phyloP scores from a whole-genome alignment of 2,888 invertebrate species.

The Phalera bucephala region DNA sequence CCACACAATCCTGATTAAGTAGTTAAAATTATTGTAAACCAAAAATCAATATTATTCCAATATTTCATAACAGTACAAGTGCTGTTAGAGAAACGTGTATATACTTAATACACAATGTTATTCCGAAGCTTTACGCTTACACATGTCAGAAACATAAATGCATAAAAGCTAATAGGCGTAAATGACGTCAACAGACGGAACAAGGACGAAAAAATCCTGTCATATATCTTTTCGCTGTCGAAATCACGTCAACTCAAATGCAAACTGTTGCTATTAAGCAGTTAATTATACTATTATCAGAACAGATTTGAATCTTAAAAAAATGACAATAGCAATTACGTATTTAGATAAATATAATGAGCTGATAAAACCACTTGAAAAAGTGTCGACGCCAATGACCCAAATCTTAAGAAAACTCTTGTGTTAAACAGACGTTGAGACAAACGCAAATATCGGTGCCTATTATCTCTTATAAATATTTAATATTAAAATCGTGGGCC shows the following conservation, averaged over 20 bases:
- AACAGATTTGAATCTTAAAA: conserved; percentile 6
- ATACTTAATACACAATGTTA: too few relatives aligned
- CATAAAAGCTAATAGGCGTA: neutral
- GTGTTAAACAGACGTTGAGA: conserved; percentile 16
- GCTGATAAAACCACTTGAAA: conserved; percentile 12
- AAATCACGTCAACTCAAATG: conserved; percentile 6
- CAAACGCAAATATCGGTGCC: conserved; percentile 29
- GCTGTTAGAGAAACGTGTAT: too few relatives aligned
- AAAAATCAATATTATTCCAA: too few relatives aligned
- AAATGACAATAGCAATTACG: conserved; percentile 11
- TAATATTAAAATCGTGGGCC: neutral
- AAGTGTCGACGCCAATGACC: conserved; percentile 33
- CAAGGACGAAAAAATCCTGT: neutral
- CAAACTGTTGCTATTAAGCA: conserved; percentile 10
- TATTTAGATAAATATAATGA: conserved; percentile 20
- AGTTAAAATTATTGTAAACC: too few relatives aligned
- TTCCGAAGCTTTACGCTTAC: neutral
- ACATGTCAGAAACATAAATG: neutral
- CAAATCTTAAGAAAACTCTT: conserved; percentile 31
- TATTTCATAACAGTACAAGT: too few relatives aligned
- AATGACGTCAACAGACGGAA: neutral
- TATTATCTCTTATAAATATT: neutral
- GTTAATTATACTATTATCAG: conserved; percentile 11
- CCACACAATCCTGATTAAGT: too few relatives aligned
- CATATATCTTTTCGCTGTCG: conserved; percentile 1